Conservation (phyloP, 2,113 vertebrate genomes). For the Etheostoma cragini region DNA sequence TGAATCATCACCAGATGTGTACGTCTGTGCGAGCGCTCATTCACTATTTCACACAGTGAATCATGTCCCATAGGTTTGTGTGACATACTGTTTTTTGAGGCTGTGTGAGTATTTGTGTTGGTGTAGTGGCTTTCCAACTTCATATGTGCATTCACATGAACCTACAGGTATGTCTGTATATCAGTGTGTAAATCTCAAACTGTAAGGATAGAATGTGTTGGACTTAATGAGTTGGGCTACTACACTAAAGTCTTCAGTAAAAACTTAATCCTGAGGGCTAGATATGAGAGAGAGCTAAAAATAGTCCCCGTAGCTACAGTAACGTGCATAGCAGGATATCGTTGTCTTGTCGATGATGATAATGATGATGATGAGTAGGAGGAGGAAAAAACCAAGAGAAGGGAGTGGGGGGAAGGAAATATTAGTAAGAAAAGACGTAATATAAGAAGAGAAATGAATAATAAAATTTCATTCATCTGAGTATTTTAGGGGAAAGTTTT, state of each 20-base stretch:
- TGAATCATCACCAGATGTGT: constrained; percentile 55
- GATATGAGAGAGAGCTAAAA: constrained; percentile 64
- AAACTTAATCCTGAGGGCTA: constrained; percentile 64
- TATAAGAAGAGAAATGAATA: background rate
- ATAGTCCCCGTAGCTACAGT: constrained; percentile 54
- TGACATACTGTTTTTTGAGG: background rate
- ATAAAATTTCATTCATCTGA: background rate
- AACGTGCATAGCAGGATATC: constrained; percentile 30
- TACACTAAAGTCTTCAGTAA: constrained; percentile 51
- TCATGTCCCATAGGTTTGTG: constrained; percentile 12
- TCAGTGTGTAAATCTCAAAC: background rate
- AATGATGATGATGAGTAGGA: too few species aligned
- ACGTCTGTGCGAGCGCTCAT: background rate
- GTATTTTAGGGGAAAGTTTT: background rate
- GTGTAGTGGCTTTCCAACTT: background rate
- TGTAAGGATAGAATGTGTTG: constrained; percentile 11
- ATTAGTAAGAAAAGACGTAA: background rate
- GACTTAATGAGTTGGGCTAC: constrained; percentile 42
- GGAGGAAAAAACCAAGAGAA: constrained; percentile 26
- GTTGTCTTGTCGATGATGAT: constrained; percentile 33
- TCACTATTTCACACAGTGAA: background rate
- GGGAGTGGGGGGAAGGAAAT: background rate
- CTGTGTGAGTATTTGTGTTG: background rate
- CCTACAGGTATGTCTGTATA: background rate
- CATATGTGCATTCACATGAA: background rate